Conservation (phyloP, 2,888 invertebrate genomes). For the Myopa tessellatipennis region DNA sequence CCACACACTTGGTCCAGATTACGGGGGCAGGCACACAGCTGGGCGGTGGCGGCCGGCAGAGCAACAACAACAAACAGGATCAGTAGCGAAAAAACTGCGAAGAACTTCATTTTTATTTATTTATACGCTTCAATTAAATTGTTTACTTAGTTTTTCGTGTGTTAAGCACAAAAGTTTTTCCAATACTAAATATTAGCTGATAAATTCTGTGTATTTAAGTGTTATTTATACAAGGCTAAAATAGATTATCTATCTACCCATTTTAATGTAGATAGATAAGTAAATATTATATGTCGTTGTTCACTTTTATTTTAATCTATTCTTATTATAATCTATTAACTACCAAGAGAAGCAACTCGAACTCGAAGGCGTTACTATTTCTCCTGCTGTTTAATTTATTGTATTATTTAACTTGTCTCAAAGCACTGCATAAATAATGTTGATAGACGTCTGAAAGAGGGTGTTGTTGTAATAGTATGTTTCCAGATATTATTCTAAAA, state of each 20-base stretch:
- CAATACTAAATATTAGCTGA: neutral
- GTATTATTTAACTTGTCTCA: no score
- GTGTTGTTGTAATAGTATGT: no score
- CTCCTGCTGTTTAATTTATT: no score
- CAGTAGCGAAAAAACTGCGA: constrained; percentile 49
- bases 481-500: no score
- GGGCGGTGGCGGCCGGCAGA: constrained; percentile 18
- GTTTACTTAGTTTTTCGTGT: neutral
- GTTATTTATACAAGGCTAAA: neutral
- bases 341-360: no score
- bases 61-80: constrained; percentile 49
- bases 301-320: no score
- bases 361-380: no score
- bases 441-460: no score
- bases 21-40: constrained; percentile 50
- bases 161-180: constrained; percentile 12
- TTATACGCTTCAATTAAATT: neutral
- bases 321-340: no score
- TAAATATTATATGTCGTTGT: neutral
- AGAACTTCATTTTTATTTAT: constrained; percentile 49
- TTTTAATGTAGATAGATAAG: neutral
- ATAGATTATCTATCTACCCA: neutral
- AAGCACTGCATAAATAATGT: no score
- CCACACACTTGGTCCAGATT: constrained; percentile 52
- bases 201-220: neutral